A percentile compares a stretch with the other conserved stretches of the same genome.
Conservation (phyloP, 2,797 vertebrate genomes). For the Kryptopterus vitreolus region DNA sequence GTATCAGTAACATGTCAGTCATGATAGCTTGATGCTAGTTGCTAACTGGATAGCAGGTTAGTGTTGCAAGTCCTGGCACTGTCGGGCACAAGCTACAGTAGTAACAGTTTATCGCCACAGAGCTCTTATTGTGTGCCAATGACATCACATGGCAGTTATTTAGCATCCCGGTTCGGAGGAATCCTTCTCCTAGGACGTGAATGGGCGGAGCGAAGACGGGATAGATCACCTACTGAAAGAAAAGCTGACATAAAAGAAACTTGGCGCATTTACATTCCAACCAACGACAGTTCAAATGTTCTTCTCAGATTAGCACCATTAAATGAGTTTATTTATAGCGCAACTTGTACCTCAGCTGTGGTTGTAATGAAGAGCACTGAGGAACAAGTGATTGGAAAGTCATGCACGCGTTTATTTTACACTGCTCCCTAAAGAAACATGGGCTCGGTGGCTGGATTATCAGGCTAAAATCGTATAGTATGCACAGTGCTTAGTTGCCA, state of each 20-base stretch:
- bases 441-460: not conserved
- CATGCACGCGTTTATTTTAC: conserved; percentile 1
- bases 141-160: conserved; percentile 65
- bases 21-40: not conserved
- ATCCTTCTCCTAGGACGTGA: conserved; percentile 36
- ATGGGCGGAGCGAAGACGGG: conserved; percentile 38
- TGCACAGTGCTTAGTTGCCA: not conserved
- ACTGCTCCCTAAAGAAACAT: not conserved
- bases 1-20: conserved; percentile 21
- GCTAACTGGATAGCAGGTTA: conserved; percentile 23
- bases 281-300: not conserved
- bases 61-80: conserved; percentile 18
- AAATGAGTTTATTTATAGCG: not conserved
- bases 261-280: not conserved
- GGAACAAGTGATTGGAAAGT: not conserved
- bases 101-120: conserved; percentile 45
- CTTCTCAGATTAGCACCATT: not conserved
- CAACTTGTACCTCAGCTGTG: not conserved
- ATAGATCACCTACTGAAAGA: not conserved
- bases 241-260: not conserved
- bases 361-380: conserved; percentile 2
- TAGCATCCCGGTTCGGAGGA: conserved; percentile 53
- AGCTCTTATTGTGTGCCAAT: conserved; percentile 57
- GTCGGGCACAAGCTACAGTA: conserved; percentile 26
- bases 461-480: not conserved